Percentiles rank a stretch among this genome's conserved stretches.
Evolutionary conservation across 2,113 vertebrate species (phyloP).

Genomic region (Sinocyclocheilus maitianheensis): DNA sequence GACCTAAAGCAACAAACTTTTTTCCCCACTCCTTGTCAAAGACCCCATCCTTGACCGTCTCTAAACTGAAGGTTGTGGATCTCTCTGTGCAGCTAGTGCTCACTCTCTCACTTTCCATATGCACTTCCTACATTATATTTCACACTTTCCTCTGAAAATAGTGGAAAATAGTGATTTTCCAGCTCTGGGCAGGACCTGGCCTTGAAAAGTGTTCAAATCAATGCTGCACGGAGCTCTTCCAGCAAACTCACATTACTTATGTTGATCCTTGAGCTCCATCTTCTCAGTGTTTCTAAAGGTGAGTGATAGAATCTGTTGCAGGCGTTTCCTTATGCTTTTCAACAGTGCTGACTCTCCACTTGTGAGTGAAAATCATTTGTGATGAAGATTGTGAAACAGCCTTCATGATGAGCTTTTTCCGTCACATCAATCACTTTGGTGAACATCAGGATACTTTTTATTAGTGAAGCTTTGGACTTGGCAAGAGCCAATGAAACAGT

Average conservation of each 20-base stretch:
- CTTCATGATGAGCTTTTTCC: background rate
- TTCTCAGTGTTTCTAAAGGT: conserved; percentile 1
- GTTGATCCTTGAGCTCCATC: conserved; percentile 21
- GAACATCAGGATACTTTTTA: background rate
- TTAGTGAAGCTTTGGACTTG: background rate
- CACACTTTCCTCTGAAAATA: background rate
- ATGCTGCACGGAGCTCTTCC: background rate
- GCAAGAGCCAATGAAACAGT: background rate
- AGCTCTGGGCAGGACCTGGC: background rate
- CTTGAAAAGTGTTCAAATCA: conserved; percentile 3
- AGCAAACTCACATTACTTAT: conserved; percentile 8
- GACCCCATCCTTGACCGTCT: background rate
- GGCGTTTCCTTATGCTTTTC: background rate
- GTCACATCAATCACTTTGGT: conserved; percentile 16
- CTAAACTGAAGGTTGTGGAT: background rate
- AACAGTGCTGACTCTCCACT: background rate
- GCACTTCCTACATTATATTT: background rate
- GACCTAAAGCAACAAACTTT: too few species aligned
- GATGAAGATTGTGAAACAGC: background rate
- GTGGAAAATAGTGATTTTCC: background rate
- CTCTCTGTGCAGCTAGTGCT: background rate
- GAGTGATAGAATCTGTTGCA: background rate
- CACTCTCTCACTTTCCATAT: conserved; percentile 3
- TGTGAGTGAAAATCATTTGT: background rate
- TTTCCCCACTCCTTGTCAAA: too few species aligned